These are phyloP conservation scores for Maniola hyperantus DNA, from an alignment of 2,888 invertebrate genomes.

Conservation along the genomic window DNA sequence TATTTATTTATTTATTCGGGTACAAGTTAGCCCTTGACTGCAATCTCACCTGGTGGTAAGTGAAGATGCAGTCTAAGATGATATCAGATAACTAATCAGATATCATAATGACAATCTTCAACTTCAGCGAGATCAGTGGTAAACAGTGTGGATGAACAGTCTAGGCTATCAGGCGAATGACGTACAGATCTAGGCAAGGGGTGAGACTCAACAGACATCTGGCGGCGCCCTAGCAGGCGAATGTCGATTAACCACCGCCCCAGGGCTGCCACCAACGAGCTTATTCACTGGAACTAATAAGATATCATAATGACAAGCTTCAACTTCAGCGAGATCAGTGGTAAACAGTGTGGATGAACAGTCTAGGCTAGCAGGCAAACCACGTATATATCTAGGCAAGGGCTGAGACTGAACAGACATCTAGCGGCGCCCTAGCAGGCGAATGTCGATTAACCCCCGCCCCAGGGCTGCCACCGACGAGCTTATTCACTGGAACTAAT, in stretches of 20 bases:
- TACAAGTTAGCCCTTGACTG: too few relatives aligned
- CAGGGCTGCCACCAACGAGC: constrained; percentile 20
- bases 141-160: neutral
- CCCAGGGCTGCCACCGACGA: constrained; percentile 23
- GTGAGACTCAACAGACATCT: constrained; percentile 35
- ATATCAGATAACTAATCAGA: too few relatives aligned
- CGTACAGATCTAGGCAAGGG: constrained; percentile 10
- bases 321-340: too few relatives aligned
- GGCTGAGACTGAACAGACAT: constrained; percentile 35
- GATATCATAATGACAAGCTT: too few relatives aligned
- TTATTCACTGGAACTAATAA: too few relatives aligned
- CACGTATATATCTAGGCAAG: neutral
- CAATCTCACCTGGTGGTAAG: too few relatives aligned
- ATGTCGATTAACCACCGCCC: constrained; percentile 29
- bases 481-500: neutral
- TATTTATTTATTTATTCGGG: too few relatives aligned
- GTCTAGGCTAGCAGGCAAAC: neutral
- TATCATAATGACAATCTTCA: too few relatives aligned
- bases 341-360: neutral
- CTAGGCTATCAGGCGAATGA: neutral
- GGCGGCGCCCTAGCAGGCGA: constrained; percentile 36
- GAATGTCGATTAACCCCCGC: constrained; percentile 30
- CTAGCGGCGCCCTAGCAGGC: constrained; percentile 35
- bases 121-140: too few relatives aligned
- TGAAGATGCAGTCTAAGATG: too few relatives aligned